Conservation (phyloP, 2,113 vertebrate genomes). For the Grus americana region DNA sequence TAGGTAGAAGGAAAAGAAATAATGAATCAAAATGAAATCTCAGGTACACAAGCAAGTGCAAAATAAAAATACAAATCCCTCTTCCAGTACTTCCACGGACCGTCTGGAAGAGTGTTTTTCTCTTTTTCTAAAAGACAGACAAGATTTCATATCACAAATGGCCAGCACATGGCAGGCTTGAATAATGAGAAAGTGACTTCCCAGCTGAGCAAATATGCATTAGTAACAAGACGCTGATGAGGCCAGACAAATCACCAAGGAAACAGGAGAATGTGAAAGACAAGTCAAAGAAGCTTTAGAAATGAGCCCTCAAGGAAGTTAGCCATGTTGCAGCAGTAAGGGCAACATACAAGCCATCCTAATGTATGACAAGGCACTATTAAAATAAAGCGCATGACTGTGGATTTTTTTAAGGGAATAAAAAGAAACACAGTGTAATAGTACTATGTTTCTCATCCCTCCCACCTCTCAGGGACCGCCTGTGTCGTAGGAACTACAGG, state of each 20-base stretch:
- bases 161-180: slow-evolving; percentile 54
- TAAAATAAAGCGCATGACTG: background rate
- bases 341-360: background rate
- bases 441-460: background rate
- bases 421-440: background rate
- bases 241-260: slow-evolving; percentile 52
- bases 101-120: background rate
- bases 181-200: slow-evolving; percentile 54
- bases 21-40: background rate
- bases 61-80: slow-evolving; percentile 17
- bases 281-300: slow-evolving; percentile 1
- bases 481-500: background rate
- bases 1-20: background rate
- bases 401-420: background rate
- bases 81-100: background rate
- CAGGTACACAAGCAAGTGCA: background rate
- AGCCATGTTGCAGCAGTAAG: background rate
- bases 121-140: background rate
- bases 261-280: slow-evolving; percentile 25
- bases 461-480: background rate
- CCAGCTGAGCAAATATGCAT: slow-evolving; percentile 57
- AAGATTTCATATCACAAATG: slow-evolving; percentile 51
- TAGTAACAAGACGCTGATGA: slow-evolving; percentile 56
- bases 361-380: background rate
- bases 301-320: slow-evolving; percentile 33